Base-by-base conservation (phyloP, 2,113 vertebrate genomes). In the Malurus alboscapulatus region DNA sequence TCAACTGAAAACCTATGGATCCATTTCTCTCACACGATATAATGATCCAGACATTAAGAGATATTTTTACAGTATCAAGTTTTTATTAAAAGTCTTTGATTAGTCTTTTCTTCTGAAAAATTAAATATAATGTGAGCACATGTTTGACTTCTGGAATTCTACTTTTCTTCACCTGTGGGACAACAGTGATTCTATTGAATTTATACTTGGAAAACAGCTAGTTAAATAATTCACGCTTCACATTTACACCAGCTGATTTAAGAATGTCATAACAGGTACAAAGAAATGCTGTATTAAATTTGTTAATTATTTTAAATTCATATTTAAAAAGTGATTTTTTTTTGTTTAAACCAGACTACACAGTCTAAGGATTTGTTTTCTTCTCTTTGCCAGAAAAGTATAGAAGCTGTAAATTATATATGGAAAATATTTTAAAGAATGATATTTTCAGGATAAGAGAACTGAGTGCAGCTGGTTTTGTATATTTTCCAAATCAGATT, bases 401-500 rank as follows among this genome's bases (percentile, higher is more conserved):
- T 81, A 92, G 87, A 87, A 95, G 84, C 91, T 94, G 92, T 97
- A 93, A 96, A 96, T 97, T 95, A 95, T 92, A 88, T 87, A 91
- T 95, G 97, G 96, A 97, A 97, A 96, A 87, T 96, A 93, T 84
- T 96, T 94, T 97, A 67, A 90, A 48, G 88, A 96, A 57, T 2
- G 44, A 59, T 79, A 53, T 91, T 97, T 96, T 87, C 87, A 94
- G 95, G 71, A 81, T 92, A 94, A 88, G 89, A 94, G 85, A 91
- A 84, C 48, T 29, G 76, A 92, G 67, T 88, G 87, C 93, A 96
- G 85, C 91, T 96, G 94, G 55, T 93, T 96, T 95, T 83, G 82
- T 96, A 22, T 95, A 88, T 95, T 96, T 97, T 96, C 93, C 87
- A 95, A 95, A 95, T 97, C 88, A 87, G 79, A 85, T 95, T 96